Evolutionary conservation across 2,888 invertebrate species (phyloP).

Genomic region (Pantelozetes paolii): DNA sequence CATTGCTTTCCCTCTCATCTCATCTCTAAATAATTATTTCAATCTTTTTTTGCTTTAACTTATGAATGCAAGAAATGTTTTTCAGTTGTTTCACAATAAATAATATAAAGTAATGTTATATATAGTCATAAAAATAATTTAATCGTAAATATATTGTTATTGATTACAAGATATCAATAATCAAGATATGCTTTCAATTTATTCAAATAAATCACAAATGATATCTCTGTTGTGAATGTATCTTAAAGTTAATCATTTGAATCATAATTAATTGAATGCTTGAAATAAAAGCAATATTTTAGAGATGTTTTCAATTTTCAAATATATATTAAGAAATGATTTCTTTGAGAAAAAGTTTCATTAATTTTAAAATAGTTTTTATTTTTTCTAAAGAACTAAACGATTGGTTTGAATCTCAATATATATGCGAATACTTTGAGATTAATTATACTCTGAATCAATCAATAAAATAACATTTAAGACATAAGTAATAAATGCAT

Average conservation of each 20-base stretch:
- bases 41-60: no score
- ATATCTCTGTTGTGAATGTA: background rate
- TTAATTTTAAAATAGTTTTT: no score
- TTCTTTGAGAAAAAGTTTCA: no score
- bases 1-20: background rate
- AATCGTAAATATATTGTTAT: background rate
- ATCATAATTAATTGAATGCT: background rate
- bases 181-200: background rate
- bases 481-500: background rate
- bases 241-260: background rate
- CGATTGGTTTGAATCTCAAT: no score
- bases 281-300: background rate
- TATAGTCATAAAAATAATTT: conserved; percentile 9
- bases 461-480: background rate
- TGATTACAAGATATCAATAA: conserved; percentile 14
- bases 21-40: conserved; percentile 6
- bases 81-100: no score
- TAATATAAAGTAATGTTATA: no score
- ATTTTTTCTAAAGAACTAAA: no score
- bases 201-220: background rate
- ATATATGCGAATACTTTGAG: no score
- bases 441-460: no score
- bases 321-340: no score
- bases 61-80: no score
- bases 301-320: no score